These are phyloP conservation scores for Zaprionus inermis DNA, from an alignment of 1,140 invertebrate species.

Conservation along the genomic window DNA sequence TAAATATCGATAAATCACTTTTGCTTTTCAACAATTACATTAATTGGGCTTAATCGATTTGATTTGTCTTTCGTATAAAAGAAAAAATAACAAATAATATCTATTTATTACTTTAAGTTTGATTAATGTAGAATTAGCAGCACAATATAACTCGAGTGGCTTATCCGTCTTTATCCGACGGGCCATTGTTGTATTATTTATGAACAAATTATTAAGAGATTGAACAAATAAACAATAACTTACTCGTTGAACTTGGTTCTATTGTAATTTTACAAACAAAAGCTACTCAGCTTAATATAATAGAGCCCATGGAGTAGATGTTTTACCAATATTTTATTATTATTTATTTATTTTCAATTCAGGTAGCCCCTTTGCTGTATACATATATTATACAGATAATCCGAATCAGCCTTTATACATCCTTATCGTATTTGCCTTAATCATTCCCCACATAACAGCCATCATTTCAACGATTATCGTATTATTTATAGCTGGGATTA, in stretches of 20 bases:
- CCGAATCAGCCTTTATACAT: not conserved
- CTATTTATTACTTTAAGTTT: not conserved
- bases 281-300: not conserved
- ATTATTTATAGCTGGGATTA: not conserved
- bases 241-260: not conserved
- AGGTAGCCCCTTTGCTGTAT: not conserved
- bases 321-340: not conserved
- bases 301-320: not conserved
- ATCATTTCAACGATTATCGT: too few species aligned
- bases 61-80: not conserved
- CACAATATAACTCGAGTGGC: not conserved
- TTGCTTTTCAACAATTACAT: not conserved
- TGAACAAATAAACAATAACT: not conserved
- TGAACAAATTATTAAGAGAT: not conserved
- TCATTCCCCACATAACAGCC: not conserved
- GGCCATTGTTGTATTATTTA: not conserved
- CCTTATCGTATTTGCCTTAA: not conserved
- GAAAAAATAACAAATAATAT: not conserved
- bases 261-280: conserved; percentile 2
- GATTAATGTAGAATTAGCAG: not conserved
- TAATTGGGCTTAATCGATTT: conserved; percentile 3
- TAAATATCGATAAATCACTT: conserved; percentile 10
- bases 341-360: too few species aligned
- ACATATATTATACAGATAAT: not conserved
- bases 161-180: not conserved